Percentiles rank a stretch among this genome's conserved stretches.
Conservation (phyloP, 1,140 invertebrate species). For the Drosophila biarmipes region DNA sequence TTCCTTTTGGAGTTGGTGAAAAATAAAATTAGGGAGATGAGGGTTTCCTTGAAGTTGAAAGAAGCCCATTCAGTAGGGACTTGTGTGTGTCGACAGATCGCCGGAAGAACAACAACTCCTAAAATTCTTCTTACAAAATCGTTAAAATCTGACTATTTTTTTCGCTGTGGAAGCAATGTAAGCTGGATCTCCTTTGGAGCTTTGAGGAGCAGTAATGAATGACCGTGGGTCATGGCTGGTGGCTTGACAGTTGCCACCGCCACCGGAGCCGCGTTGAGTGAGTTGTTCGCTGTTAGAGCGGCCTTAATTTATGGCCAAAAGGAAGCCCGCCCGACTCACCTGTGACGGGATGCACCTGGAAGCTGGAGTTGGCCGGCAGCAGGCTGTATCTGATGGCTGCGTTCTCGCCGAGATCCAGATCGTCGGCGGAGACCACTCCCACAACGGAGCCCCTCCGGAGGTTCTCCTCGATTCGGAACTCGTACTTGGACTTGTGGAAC, state of each 20-base stretch:
- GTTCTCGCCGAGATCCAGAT: conserved; percentile 94
- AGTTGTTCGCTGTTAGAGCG: conserved; percentile 68
- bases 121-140: too few species aligned
- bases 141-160: not conserved
- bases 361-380: conserved; percentile 92
- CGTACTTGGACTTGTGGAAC: conserved; percentile 90
- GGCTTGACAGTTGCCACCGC: conserved; percentile 55
- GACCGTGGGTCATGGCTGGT: conserved; percentile 81
- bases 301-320: conserved; percentile 80
- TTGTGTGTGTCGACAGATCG: too few species aligned
- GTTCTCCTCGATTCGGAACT: conserved; percentile 95
- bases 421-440: conserved; percentile 91
- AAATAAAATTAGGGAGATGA: not conserved
- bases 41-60: too few species aligned
- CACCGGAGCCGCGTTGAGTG: conserved; percentile 61
- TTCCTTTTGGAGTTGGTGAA: not conserved
- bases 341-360: conserved; percentile 92
- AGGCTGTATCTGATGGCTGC: conserved; percentile 92
- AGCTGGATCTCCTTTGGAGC: conserved; percentile 42
- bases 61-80: too few species aligned
- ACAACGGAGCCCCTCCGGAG: conserved; percentile 90
- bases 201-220: conserved; percentile 77
- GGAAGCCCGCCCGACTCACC: conserved; percentile 87
- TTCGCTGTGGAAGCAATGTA: conserved; percentile 33
- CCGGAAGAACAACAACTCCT: too few species aligned